These are phyloP conservation scores for Emys orbicularis DNA, from an alignment of 2,797 vertebrate genomes.

Conservation along the genomic window DNA sequence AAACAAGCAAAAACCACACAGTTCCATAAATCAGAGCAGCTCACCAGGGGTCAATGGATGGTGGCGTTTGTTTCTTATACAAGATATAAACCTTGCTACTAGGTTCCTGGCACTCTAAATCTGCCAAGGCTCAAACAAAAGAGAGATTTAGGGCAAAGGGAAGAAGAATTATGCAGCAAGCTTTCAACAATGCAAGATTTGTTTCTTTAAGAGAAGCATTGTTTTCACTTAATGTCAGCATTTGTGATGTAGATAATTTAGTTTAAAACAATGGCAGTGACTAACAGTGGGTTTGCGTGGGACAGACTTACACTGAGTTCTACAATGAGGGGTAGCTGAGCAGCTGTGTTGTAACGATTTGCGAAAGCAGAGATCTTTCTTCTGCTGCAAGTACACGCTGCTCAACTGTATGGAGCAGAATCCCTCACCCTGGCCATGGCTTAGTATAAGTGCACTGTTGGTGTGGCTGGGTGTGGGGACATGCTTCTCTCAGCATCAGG, in stretches of 20 bases:
- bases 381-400: too few species aligned
- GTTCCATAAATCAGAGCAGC: not conserved
- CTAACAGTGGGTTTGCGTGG: fast-evolving
- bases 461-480: not conserved
- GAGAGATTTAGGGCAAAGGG: not conserved
- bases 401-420: not conserved
- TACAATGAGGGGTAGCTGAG: not conserved
- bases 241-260: too few species aligned
- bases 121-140: not conserved
- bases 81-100: not conserved
- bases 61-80: not conserved
- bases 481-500: not conserved
- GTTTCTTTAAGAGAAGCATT: not conserved
- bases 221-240: not conserved
- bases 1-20: not conserved
- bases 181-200: fast-evolving
- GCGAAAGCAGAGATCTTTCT: not conserved
- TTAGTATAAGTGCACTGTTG: not conserved
- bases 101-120: not conserved
- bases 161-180: not conserved
- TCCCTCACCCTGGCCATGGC: not conserved
- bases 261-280: not conserved
- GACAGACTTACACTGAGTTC: not conserved
- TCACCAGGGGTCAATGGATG: not conserved
- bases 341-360: not conserved